Evolutionary conservation across 2,797 vertebrate species (phyloP), one percentile per base, ranked within the genome.

Genomic region (Eurystomus glaucurus): DNA sequence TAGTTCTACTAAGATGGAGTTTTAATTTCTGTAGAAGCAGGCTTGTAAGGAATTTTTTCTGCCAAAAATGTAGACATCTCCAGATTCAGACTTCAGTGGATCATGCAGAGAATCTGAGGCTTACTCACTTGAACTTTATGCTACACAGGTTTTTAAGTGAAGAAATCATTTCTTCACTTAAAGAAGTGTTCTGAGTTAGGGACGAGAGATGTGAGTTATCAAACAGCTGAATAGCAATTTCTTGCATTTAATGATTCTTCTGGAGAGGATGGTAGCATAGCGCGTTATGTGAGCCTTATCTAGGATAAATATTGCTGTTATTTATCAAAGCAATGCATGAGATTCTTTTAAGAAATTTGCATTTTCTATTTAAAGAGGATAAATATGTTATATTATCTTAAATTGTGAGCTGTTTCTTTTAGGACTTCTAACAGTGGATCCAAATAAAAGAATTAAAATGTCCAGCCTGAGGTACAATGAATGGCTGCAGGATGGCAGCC

Each of bases 371-470:
- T 81, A 71, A 72, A 39, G 13, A 77, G 39, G 55, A 64, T 51
- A 84, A 80, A 37, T 37, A 37, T 37, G 37, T 37, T 37, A 37
- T 37, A 37, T 37, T 37, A 8, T 37, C 37, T 37, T 37, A 37
- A 37, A 37, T 37, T 45, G 43, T 95, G n/a, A 86, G 95, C 3
- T 90, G 31, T 95, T 96, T 86, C 85, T 80, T 17, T 70, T 91
- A 99, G 99, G 99, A 96, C 99, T 99, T 97, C 98, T 99, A 92
- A 99, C 99, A 5, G 99, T 99, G 69, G 99, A 99, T 98, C 99
- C 99, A 94, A 99, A 99, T 98, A 99, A 99, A 98, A 98, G 99
- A 97, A 99, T 99, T 97, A 99, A 99, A 97, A 99, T 99, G 99
- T 99, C 99, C 25, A 99, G 99, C 76, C 98, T 99, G 78, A 98